Conservation (phyloP, 2,888 invertebrate genomes). For the Sesamia inferens region DNA sequence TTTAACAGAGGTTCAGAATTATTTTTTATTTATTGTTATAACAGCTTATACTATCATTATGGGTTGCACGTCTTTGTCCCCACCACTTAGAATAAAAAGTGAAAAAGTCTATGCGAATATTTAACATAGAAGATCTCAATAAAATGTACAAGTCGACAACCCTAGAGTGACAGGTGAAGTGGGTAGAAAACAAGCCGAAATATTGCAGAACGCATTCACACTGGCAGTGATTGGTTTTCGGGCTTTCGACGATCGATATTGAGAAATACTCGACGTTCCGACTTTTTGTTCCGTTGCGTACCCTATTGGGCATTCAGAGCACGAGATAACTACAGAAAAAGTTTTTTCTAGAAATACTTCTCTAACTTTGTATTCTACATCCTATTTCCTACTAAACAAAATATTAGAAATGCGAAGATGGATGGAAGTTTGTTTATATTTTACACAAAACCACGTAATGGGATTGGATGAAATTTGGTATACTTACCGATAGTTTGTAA, state of each 20-base stretch:
- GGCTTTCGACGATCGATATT: slow-evolving; percentile 25
- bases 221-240: slow-evolving; percentile 60
- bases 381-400: no score
- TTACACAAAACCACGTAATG: no score
- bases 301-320: neutral
- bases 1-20: neutral
- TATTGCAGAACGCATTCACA: slow-evolving; percentile 53
- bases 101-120: neutral
- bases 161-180: slow-evolving; percentile 46
- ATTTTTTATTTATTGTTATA: no score
- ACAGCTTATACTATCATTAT: no score
- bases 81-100: neutral
- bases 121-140: neutral
- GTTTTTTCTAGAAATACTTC: neutral
- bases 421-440: no score
- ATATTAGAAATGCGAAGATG: no score
- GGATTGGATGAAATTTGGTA: no score
- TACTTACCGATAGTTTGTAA: no score
- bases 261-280: neutral
- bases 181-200: slow-evolving; percentile 45
- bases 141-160: slow-evolving; percentile 29
- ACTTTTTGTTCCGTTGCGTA: neutral
- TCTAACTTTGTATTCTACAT: neutral
- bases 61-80: neutral
- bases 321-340: neutral